phyloP scores from a whole-genome alignment of 2,888 invertebrate genomes.

The Eupsilia transversa region DNA sequence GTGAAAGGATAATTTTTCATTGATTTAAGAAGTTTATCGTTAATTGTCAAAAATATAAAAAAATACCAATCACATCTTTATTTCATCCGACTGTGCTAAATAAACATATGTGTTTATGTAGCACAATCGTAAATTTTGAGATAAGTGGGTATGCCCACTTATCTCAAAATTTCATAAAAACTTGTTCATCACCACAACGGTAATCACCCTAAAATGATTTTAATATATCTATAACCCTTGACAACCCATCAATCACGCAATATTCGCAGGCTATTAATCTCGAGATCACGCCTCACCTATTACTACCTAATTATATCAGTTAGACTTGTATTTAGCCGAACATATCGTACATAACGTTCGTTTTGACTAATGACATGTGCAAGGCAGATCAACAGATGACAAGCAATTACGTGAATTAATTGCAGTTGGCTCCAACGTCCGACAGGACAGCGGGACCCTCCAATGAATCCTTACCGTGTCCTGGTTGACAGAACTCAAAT shows the following conservation, averaged over 20 bases:
- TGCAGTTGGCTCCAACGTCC: constrained; percentile 68
- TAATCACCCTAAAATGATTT: constrained; percentile 52
- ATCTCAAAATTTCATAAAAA: neutral
- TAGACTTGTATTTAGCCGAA: constrained; percentile 66
- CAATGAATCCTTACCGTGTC: constrained; percentile 68
- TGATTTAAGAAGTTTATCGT: too few species aligned
- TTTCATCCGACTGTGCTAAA: too few species aligned
- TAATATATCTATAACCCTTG: constrained; percentile 61
- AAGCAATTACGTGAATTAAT: constrained; percentile 87
- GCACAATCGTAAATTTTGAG: too few species aligned
- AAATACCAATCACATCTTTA: too few species aligned
- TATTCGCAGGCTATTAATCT: constrained; percentile 76
- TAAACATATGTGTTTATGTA: too few species aligned
- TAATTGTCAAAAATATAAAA: too few species aligned
- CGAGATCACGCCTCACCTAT: constrained; percentile 79
- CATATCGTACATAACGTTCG: constrained; percentile 66
- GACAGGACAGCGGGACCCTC: constrained; percentile 59
- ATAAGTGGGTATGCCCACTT: too few species aligned
- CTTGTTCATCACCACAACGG: constrained; percentile 32
- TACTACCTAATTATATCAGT: constrained; percentile 76
- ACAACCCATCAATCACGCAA: constrained; percentile 71
- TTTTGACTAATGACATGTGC: constrained; percentile 86
- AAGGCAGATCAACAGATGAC: constrained; percentile 86
- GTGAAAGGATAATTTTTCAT: neutral
- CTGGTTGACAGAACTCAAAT: constrained; percentile 56